Base-by-base conservation (phyloP, 1,140 invertebrate genomes). In the Cataglyphis hispanica region DNA sequence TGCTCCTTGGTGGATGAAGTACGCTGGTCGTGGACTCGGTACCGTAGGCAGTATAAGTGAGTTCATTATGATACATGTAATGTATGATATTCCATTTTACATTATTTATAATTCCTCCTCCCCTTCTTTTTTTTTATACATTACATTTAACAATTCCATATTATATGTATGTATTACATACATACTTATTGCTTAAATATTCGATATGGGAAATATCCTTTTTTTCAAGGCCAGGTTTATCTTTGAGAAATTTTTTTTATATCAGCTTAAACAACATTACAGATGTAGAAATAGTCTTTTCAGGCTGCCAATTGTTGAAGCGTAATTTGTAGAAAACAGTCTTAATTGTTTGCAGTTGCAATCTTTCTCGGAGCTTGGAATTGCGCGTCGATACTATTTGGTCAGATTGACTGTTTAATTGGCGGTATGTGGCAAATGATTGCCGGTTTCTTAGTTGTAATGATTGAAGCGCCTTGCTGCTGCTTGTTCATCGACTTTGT, bases 401-500 rank as follows among this genome's bases (percentile, higher is more conserved):
- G 96, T 37, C 92, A 96, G 72, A 94, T 97, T 60, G 67, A 91
- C 66, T 98, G 98, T 94, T 95, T 99, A 22, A 95, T 99, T 50
- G 97, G 97, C 64, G 98, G 98, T 72, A 97, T 99, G 83, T 97
- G 97, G 95, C 98, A 98, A 96, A 97, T 99, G 97, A 89, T 98
- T 64, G 97, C 97, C 70, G 98, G 98, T 61, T 98, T 99, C 95
- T 91, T 98, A 76, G 97, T 98, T 63, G 96, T 99, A 86, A 96
- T 97, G 6, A 96, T 99, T 90, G 99, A 99, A 95, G 98, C 98
- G 13, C 98, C 98, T 0, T 99, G 98, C 93, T 99, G 98, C 95
- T 99, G 98, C 95, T 96, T 98, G 93, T 99, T 98, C 95, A 96
- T 99, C 87, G 98, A 99, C 93, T 98, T 98, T 95, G 98, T 99